These are phyloP conservation scores for Alloscopus bannaensis DNA, from an alignment of 2,888 invertebrate genomes.

Conservation along the genomic window DNA sequence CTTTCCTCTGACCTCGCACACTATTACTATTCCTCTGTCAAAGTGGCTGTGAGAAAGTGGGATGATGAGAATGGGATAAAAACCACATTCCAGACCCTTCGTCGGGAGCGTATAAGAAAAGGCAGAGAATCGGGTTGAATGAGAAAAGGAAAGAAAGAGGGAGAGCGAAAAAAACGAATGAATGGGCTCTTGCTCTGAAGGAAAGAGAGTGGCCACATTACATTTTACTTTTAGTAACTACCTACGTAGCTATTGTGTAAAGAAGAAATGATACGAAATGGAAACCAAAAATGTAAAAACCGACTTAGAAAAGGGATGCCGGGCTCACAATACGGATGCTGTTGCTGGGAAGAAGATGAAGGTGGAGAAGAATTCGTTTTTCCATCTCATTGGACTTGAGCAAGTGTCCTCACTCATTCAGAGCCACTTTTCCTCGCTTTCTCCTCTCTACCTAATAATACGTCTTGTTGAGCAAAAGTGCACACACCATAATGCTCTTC, in stretches of 20 bases:
- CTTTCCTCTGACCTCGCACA: background rate
- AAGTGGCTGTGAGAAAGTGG: background rate
- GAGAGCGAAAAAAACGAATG: slow-evolving; percentile 4
- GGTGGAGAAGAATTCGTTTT: slow-evolving; percentile 35
- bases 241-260: too few relatives aligned
- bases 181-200: too few relatives aligned
- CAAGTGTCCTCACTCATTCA: slow-evolving; percentile 20
- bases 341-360: slow-evolving; percentile 11
- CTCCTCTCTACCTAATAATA: background rate
- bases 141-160: slow-evolving; percentile 8
- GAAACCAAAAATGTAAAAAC: too few relatives aligned
- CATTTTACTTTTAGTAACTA: too few relatives aligned
- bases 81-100: slow-evolving; percentile 8
- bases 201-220: too few relatives aligned
- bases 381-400: slow-evolving; percentile 47
- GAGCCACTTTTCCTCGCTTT: background rate
- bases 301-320: too few relatives aligned
- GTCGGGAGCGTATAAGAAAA: slow-evolving; percentile 5
- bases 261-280: too few relatives aligned
- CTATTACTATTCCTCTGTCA: background rate
- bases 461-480: too few relatives aligned
- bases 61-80: background rate
- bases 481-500: too few relatives aligned
- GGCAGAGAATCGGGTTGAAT: slow-evolving; percentile 11
- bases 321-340: too few relatives aligned